Conservation (phyloP, 2,888 invertebrate genomes). For the Muscina levida region DNA sequence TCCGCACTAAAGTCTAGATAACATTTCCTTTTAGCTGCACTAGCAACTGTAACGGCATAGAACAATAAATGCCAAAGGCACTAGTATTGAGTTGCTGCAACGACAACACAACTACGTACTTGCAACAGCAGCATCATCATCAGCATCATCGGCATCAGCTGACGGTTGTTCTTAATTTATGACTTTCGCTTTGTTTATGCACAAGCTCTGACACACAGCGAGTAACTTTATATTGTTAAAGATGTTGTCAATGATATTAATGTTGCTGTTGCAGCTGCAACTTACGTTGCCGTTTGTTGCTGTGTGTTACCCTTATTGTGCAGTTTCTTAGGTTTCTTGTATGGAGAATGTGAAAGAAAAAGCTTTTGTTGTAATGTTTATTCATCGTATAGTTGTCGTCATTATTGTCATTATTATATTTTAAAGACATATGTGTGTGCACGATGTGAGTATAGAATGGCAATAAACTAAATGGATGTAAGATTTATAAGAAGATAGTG, state of each 20-base stretch:
- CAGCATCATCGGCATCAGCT: conserved; percentile 23
- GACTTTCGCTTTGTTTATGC: conserved; percentile 50
- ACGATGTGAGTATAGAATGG: no score
- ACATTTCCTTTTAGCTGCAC: no score
- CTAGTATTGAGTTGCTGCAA: no score
- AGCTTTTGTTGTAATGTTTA: conserved; percentile 51
- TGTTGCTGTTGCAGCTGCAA: conserved; percentile 46
- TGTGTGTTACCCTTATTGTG: background rate
- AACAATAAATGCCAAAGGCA: conserved; percentile 33
- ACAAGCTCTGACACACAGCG: background rate
- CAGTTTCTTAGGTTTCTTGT: background rate
- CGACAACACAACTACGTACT: no score
- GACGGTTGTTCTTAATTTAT: conserved; percentile 63
- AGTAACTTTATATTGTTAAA: conserved; percentile 26
- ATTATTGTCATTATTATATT: conserved; percentile 53
- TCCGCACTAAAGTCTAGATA: no score
- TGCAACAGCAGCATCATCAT: conserved; percentile 15
- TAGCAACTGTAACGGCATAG: conserved; percentile 10
- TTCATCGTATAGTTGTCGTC: conserved; percentile 49
- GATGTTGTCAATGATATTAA: conserved; percentile 66
- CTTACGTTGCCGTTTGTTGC: background rate
- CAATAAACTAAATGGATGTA: no score
- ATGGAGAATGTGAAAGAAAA: conserved; percentile 27
- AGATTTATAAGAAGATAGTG: no score
- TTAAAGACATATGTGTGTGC: conserved; percentile 1